A percentile compares a stretch with the other conserved stretches of the same genome.
Conservation (phyloP, 2,113 vertebrate genomes). For the Hypocryptadius cinnamomeus region DNA sequence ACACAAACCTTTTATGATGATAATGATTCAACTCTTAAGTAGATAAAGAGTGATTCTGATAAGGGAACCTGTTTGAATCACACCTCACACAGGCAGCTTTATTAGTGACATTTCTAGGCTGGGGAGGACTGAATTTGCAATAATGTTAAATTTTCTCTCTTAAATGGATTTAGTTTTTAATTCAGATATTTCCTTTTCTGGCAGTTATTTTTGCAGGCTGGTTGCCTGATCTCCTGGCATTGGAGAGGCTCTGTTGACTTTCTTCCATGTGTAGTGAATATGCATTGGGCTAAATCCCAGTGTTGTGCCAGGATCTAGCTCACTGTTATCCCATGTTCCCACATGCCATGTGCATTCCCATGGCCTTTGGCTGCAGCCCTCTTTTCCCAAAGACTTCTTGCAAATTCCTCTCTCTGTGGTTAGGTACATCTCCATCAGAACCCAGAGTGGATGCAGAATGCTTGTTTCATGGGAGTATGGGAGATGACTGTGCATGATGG, state of each 20-base stretch:
- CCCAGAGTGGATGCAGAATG: neutral
- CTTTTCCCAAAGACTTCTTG: neutral
- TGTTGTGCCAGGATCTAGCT: neutral
- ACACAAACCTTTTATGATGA: neutral
- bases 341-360: neutral
- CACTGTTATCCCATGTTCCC: neutral
- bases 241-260: neutral
- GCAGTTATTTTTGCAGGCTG: neutral
- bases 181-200: neutral
- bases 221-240: neutral
- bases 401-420: neutral
- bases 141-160: neutral
- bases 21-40: neutral
- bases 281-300: neutral
- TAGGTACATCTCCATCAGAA: neutral
- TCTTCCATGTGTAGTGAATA: neutral
- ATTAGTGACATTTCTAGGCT: neutral
- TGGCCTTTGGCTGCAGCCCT: neutral
- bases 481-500: accelerated
- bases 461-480: neutral
- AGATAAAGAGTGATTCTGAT: neutral
- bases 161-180: neutral
- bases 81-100: neutral
- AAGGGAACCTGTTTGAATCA: neutral
- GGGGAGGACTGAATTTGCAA: neutral